A percentile compares a stretch with the other conserved stretches of the same genome.
phyloP scores from a whole-genome alignment of 2,797 vertebrate species.

The Synaphobranchus kaupii region DNA sequence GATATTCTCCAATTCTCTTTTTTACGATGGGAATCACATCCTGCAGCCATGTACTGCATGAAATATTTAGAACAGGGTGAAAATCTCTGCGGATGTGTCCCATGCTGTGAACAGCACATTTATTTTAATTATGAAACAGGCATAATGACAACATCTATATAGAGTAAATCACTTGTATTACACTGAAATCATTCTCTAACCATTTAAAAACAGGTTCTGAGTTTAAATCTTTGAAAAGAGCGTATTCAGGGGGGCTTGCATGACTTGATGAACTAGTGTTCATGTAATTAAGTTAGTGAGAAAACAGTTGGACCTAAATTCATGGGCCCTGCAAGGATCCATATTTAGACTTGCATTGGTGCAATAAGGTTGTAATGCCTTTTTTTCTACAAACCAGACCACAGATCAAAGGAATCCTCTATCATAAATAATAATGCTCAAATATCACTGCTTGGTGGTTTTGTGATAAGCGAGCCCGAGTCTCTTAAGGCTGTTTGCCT shows the following conservation, averaged over 20 bases:
- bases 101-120: not conserved
- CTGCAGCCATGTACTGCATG: not conserved
- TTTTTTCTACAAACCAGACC: conserved; percentile 41
- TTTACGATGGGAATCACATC: not conserved
- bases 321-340: conserved; percentile 15
- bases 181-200: not conserved
- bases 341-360: conserved; percentile 29
- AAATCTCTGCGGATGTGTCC: not conserved
- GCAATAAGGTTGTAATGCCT: conserved; percentile 40
- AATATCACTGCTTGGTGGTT: conserved; percentile 49
- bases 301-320: conserved; percentile 14
- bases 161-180: not conserved
- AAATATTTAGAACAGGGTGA: not conserved
- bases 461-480: conserved; percentile 58
- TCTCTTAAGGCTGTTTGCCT: conserved; percentile 60
- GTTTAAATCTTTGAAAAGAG: not conserved
- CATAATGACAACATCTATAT: not conserved
- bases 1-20: not conserved
- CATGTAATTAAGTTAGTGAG: conserved; percentile 31
- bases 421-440: conserved; percentile 68
- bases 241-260: not conserved
- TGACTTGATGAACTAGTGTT: not conserved
- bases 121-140: conserved; percentile 12
- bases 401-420: conserved; percentile 63
- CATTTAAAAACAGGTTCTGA: too few relatives aligned